Percentiles rank a stretch among this genome's conserved stretches.
Evolutionary conservation across 2,797 vertebrate species (phyloP).

Genomic region (Parauchenoglanis punctatus): DNA sequence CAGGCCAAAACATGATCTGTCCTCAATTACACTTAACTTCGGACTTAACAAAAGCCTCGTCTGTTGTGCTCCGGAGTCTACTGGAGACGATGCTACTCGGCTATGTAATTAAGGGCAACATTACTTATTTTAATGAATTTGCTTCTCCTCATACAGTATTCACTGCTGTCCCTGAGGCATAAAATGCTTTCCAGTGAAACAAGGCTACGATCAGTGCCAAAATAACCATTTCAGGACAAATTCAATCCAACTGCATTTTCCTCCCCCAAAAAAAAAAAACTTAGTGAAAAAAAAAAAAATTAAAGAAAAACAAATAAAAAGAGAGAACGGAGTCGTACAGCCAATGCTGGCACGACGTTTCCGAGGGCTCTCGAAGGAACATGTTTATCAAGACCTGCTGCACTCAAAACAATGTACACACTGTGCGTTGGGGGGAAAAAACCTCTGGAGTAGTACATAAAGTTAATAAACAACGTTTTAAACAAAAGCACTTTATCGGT

Average conservation of each 20-base stretch:
- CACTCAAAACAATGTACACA: background rate
- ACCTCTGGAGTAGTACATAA: background rate
- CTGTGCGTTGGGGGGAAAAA: background rate
- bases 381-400: background rate
- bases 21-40: slow-evolving; percentile 53
- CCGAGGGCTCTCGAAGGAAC: slow-evolving; percentile 30
- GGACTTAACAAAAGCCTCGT: slow-evolving; percentile 45
- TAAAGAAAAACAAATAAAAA: slow-evolving; percentile 63
- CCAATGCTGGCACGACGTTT: slow-evolving; percentile 45
- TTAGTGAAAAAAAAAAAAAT: slow-evolving; percentile 36
- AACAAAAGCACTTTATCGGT: background rate
- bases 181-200: slow-evolving; percentile 65
- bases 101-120: slow-evolving; percentile 51
- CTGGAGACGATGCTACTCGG: slow-evolving; percentile 46
- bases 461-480: background rate
- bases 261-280: slow-evolving; percentile 28
- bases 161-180: slow-evolving; percentile 64
- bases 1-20: slow-evolving; percentile 42
- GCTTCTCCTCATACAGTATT: slow-evolving; percentile 59
- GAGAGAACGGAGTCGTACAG: slow-evolving; percentile 64
- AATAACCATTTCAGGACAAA: slow-evolving; percentile 70
- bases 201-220: slow-evolving; percentile 66
- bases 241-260: slow-evolving; percentile 71
- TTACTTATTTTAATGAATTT: slow-evolving; percentile 62
- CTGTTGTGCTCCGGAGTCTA: slow-evolving; percentile 22